These are phyloP conservation scores for Characodon lateralis DNA, from an alignment of 2,797 vertebrate species.

Conservation along the genomic window DNA sequence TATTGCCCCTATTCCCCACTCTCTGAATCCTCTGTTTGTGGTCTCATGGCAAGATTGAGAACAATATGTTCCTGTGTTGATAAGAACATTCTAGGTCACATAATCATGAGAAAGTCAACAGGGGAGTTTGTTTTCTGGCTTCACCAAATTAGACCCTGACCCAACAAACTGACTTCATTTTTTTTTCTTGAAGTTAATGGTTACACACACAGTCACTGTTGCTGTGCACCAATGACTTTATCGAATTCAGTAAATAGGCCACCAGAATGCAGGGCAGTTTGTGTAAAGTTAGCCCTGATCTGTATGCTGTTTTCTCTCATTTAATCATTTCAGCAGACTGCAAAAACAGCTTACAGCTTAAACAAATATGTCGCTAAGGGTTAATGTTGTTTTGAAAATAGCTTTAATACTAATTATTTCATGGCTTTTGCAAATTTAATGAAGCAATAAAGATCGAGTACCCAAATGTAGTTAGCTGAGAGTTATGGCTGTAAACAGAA, in stretches of 20 bases:
- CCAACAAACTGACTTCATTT: slow-evolving; percentile 25
- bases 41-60: slow-evolving; percentile 29
- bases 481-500: slow-evolving; percentile 60
- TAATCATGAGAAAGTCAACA: slow-evolving; percentile 50
- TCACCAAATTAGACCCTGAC: slow-evolving; percentile 44
- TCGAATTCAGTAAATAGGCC: slow-evolving; percentile 12
- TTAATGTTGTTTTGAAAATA: slow-evolving; percentile 8
- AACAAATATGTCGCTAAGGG: slow-evolving; percentile 1
- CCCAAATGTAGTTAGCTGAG: slow-evolving; percentile 16
- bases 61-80: slow-evolving; percentile 61
- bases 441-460: not conserved
- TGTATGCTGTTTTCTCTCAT: slow-evolving; percentile 1
- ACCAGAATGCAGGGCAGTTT: slow-evolving; percentile 2
- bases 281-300: not conserved
- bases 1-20: slow-evolving; percentile 7
- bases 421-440: slow-evolving; percentile 2
- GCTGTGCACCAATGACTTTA: not conserved
- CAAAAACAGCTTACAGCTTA: slow-evolving; percentile 10
- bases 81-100: slow-evolving; percentile 47
- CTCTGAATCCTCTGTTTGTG: not conserved
- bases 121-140: slow-evolving; percentile 46
- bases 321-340: slow-evolving; percentile 9
- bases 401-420: slow-evolving; percentile 5
- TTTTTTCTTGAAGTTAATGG: slow-evolving; percentile 46
- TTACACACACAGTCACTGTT: not conserved